Evolutionary conservation across 2,797 vertebrate species (phyloP).

Genomic region (Poecile montanus): DNA sequence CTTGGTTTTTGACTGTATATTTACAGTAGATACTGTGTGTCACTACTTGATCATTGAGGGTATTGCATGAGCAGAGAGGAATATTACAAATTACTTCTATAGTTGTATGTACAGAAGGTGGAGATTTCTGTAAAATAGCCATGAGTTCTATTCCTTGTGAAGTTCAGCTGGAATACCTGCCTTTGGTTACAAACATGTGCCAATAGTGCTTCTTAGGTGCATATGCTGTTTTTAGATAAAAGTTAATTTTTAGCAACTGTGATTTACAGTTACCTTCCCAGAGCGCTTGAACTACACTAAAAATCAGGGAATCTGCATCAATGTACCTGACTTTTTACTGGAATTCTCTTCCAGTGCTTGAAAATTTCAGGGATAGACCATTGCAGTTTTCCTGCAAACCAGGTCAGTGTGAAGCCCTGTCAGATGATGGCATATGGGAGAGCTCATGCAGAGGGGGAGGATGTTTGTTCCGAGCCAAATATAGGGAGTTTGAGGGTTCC

Average conservation of each 20-base stretch:
- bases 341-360: neutral
- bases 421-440: neutral
- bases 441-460: neutral
- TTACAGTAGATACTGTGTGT: neutral
- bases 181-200: neutral
- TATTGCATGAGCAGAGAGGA: neutral
- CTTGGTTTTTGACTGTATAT: neutral
- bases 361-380: neutral
- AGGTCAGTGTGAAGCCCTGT: neutral
- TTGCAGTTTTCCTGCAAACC: neutral
- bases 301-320: neutral
- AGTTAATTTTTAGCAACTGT: neutral
- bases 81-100: neutral
- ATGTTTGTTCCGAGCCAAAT: neutral
- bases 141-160: neutral
- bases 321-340: neutral
- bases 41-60: neutral
- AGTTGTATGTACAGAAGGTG: neutral
- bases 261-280: neutral
- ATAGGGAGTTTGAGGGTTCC: neutral
- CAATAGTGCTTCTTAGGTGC: neutral
- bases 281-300: neutral
- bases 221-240: neutral
- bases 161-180: neutral
- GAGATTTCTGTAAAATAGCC: neutral